These are phyloP conservation scores for Saxicola maurus DNA, from an alignment of 2,797 vertebrate species.

Conservation along the genomic window DNA sequence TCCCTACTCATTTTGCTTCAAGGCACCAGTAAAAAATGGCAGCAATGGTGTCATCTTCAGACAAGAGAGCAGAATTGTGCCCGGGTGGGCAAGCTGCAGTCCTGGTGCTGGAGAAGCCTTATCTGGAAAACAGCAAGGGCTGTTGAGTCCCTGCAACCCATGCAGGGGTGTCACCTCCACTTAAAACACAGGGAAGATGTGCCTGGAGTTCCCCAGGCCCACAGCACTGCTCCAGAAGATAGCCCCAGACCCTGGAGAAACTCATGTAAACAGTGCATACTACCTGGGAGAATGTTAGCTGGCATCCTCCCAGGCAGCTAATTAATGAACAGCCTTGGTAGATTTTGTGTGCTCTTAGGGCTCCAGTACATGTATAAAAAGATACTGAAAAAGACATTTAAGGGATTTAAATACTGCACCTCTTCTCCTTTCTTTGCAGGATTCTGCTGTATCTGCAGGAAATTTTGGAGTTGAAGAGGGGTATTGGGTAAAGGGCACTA, in stretches of 20 bases:
- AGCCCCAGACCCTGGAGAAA: neutral
- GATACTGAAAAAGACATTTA: neutral
- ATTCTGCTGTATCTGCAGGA: neutral
- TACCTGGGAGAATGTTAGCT: neutral
- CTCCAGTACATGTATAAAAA: neutral
- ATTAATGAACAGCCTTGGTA: neutral
- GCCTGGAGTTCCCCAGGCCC: neutral
- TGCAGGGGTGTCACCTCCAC: neutral
- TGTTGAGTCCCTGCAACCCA: neutral
- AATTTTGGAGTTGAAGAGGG: neutral
- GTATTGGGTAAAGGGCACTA: neutral
- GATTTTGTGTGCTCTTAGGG: neutral
- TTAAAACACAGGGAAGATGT: fast-evolving
- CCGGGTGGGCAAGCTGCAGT: neutral
- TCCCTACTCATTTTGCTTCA: neutral
- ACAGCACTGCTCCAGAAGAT: neutral
- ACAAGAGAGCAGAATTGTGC: neutral
- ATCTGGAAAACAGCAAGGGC: neutral
- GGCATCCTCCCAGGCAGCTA: neutral
- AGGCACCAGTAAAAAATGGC: neutral
- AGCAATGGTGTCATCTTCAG: neutral
- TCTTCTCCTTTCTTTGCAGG: neutral
- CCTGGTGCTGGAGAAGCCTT: neutral
- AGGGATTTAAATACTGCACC: neutral
- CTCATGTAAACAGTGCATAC: neutral